A percentile compares a stretch with the other conserved stretches of the same genome.
Conservation (phyloP, 2,113 vertebrate species). For the Clarias batrachus region DNA sequence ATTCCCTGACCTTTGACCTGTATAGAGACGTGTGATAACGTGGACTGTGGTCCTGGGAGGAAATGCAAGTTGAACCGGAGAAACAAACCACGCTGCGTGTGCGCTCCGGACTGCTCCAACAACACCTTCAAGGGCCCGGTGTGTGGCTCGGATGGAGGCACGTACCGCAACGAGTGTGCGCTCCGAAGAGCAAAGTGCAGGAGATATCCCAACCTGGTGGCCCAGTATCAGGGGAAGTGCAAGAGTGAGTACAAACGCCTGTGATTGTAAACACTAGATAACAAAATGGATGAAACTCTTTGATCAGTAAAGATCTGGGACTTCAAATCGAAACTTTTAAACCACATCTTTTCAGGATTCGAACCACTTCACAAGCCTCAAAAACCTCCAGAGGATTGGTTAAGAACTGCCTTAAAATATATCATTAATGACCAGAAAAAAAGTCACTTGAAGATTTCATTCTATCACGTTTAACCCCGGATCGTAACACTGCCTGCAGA, state of each 20-base stretch:
- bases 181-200: constrained; percentile 86
- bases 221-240: constrained; percentile 88
- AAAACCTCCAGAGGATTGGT: not conserved
- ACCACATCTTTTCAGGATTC: too few species aligned
- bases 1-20: not conserved
- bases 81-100: constrained; percentile 87
- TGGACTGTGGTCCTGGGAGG: constrained; percentile 85
- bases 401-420: not conserved
- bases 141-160: constrained; percentile 86
- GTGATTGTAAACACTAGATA: too few species aligned
- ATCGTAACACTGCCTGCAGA: too few species aligned
- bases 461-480: too few species aligned
- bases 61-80: constrained; percentile 89
- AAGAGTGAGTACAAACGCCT: constrained; percentile 78
- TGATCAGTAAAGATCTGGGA: not conserved
- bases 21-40: constrained; percentile 85
- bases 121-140: constrained; percentile 84
- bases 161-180: constrained; percentile 84
- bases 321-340: not conserved
- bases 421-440: not conserved
- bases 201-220: constrained; percentile 82
- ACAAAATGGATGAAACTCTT: not conserved
- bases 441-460: too few species aligned
- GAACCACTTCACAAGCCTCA: not conserved
- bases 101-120: constrained; percentile 86